Percentiles rank a stretch among this genome's conserved stretches.
Evolutionary conservation across 1,140 invertebrate genomes (phyloP).

Genomic region (Musca domestica): DNA sequence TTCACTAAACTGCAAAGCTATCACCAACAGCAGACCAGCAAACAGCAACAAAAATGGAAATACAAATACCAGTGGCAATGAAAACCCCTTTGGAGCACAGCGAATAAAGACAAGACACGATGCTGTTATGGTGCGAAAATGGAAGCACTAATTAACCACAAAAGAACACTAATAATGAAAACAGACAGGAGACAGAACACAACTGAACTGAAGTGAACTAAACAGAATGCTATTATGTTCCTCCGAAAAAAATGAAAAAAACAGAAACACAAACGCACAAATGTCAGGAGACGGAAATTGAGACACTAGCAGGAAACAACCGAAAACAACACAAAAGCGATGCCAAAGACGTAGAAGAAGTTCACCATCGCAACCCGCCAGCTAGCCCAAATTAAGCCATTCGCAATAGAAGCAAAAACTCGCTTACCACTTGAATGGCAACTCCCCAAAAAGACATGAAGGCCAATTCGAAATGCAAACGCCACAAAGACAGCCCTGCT

Average conservation of each 20-base stretch:
- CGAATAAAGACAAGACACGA: not conserved
- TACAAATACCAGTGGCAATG: not conserved
- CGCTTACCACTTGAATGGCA: too few species aligned
- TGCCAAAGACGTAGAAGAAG: not conserved
- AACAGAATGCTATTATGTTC: too few species aligned
- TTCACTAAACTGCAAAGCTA: slow-evolving; percentile 14
- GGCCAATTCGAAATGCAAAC: too few species aligned
- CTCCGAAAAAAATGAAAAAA: too few species aligned
- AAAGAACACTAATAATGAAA: slow-evolving; percentile 22
- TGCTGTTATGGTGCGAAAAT: slow-evolving; percentile 13
- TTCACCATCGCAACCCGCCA: not conserved
- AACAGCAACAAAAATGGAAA: not conserved
- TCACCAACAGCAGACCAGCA: not conserved
- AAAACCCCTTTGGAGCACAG: slow-evolving; percentile 2
- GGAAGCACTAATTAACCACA: slow-evolving; percentile 19
- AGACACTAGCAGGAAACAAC: slow-evolving; percentile 4
- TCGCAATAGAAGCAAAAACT: too few species aligned
- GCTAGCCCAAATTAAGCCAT: too few species aligned
- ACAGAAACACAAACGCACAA: not conserved
- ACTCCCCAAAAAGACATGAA: too few species aligned
- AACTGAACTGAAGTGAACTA: not conserved
- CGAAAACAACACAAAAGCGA: not conserved
- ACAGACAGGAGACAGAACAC: slow-evolving; percentile 4
- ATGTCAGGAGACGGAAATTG: slow-evolving; percentile 16
- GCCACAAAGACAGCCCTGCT: too few species aligned